phyloP scores from a whole-genome alignment of 1,140 invertebrate species.

The Lamellibrachia luymesi region DNA sequence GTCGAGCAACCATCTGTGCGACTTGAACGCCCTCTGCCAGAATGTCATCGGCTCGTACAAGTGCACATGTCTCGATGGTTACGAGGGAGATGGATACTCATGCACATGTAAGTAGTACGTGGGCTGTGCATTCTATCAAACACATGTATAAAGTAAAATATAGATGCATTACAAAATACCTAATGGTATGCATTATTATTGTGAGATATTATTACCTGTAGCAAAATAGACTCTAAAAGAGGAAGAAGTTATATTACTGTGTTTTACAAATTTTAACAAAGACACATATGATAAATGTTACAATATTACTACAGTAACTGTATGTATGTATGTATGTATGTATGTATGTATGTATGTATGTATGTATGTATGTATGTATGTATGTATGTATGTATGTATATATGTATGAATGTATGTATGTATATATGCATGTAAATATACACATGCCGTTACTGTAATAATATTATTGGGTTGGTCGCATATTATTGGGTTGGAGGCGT shows the following conservation, averaged over 20 bases:
- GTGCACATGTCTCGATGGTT: slow-evolving; percentile 26
- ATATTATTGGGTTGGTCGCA: no score
- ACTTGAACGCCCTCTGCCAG: slow-evolving; percentile 55
- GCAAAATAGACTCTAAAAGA: no score
- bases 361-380: background rate
- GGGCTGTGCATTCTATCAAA: no score
- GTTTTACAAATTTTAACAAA: no score
- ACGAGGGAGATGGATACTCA: slow-evolving; percentile 12
- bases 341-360: no score
- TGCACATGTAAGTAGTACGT: slow-evolving; percentile 4
- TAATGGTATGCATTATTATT: no score
- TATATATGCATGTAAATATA: background rate
- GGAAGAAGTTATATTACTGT: no score
- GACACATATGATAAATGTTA: no score
- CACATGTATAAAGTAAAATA: background rate
- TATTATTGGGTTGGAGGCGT: no score
- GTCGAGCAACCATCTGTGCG: slow-evolving; percentile 5
- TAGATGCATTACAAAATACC: no score
- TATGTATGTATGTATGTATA: background rate
- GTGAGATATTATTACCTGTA: no score
- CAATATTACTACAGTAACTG: background rate
- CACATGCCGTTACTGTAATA: no score
- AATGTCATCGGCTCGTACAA: slow-evolving; percentile 11
- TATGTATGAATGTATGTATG: background rate
- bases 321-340: background rate